Conservation (phyloP, 2,797 vertebrate species). For the Enteromius unitaeniatus region DNA sequence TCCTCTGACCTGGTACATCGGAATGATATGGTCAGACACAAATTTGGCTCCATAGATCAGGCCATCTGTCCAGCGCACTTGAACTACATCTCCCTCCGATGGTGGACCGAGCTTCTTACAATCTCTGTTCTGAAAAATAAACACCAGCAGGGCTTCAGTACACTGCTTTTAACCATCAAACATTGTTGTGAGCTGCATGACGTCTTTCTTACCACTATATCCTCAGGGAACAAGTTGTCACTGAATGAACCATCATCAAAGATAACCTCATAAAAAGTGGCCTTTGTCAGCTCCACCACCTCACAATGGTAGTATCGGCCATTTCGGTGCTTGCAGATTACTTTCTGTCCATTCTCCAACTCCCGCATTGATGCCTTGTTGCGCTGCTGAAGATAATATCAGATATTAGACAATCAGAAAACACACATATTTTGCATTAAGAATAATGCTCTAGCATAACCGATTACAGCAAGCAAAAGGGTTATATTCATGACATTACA, state of each 20-base stretch:
- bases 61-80: slow-evolving; percentile 96
- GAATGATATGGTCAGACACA: slow-evolving; percentile 90
- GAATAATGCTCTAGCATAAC: background rate
- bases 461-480: background rate
- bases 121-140: slow-evolving; percentile 85
- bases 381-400: slow-evolving; percentile 71
- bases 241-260: slow-evolving; percentile 99
- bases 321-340: slow-evolving; percentile 96
- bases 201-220: slow-evolving; percentile 86
- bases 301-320: slow-evolving; percentile 97
- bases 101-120: slow-evolving; percentile 89
- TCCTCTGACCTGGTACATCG: slow-evolving; percentile 91
- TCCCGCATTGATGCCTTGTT: slow-evolving; percentile 85
- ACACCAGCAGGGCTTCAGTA: background rate
- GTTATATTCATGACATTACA: background rate
- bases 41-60: slow-evolving; percentile 95
- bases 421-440: background rate
- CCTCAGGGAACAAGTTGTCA: slow-evolving; percentile 96
- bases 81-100: slow-evolving; percentile 85
- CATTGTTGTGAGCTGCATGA: background rate
- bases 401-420: background rate
- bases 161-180: background rate
- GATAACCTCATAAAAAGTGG: slow-evolving; percentile 96
- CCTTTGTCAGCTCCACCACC: slow-evolving; percentile 89
- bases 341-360: slow-evolving; percentile 86